A percentile compares a stretch with the other conserved stretches of the same genome.
phyloP scores from a whole-genome alignment of 2,113 vertebrate genomes.

The Poeciliopsis occidentalis region DNA sequence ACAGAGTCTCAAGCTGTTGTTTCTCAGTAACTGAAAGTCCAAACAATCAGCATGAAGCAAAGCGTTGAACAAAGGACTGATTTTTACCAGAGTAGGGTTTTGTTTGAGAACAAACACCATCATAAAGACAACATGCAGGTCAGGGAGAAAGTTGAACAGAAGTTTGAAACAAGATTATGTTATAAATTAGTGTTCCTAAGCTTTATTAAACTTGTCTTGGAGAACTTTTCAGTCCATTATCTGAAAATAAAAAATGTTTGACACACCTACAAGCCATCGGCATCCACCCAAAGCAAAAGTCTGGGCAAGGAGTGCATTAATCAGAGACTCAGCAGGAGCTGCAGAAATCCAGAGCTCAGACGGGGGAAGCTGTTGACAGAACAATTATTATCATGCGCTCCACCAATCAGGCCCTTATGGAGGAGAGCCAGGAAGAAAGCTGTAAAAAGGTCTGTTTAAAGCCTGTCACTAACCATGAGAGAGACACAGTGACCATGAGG shows the following conservation, averaged over 20 bases:
- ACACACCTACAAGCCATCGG: not conserved
- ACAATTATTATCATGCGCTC: not conserved
- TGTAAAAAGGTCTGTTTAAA: not conserved
- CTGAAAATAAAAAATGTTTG: not conserved
- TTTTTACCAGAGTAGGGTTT: too few species aligned
- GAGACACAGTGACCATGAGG: not conserved
- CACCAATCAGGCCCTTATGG: not conserved
- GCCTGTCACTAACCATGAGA: not conserved
- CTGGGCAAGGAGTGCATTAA: not conserved
- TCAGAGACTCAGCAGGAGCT: not conserved
- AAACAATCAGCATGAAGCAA: too few species aligned
- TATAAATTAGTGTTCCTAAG: not conserved
- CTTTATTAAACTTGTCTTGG: not conserved
- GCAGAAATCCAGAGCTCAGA: not conserved
- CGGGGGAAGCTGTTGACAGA: not conserved
- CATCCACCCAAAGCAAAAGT: not conserved
- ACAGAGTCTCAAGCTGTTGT: too few species aligned
- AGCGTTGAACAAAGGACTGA: too few species aligned
- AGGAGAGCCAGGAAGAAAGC: not conserved
- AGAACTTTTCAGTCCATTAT: not conserved
- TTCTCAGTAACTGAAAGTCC: too few species aligned
- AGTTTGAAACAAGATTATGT: not conserved
- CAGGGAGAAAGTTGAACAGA: not conserved
- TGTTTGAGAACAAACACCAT: not conserved
- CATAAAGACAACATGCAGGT: not conserved